Base-by-base conservation (phyloP, 2,113 vertebrate species). In the Callorhinus ursinus region DNA sequence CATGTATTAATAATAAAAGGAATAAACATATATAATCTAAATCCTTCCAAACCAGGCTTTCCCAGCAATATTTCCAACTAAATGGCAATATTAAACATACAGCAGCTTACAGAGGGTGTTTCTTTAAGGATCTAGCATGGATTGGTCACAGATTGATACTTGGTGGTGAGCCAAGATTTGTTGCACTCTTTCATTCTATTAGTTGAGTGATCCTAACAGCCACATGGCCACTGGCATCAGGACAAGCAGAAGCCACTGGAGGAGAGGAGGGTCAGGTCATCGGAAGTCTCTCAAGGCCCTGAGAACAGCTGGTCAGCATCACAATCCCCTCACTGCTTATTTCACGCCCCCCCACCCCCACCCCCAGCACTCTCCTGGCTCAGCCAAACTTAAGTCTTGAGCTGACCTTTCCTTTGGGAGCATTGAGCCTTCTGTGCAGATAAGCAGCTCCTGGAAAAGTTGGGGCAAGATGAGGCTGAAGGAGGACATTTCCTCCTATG, bases 301-400 rank as follows among this genome's bases (percentile, higher is more conserved):
- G 86, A 51, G 95, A 86, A 76, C 96, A 95, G 96, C 86, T 89
- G 85, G 63, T 53, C 49, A 71, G 87, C 57, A 65, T 85, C 88
- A 39, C 31, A 4, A 0, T 15, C 49, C 46, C 28, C 11, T 21
- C 53, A 14, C 6, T 49, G 59, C 77, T 49, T 10, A 26, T 24
- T 57, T 22, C 46, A 24, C 2, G 0, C 36, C 42, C 2, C 10
- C 2, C 49, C 18, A 0, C 36, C 14, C n/a, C 15, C 21, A 0
- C 65, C 28, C 36, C 59, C 16, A 16, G 77, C 57, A 51, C 63
- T 59, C 88, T 81, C 72, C 72, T 51, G 63, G 51, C 82, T 92
- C 74, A 67, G 67, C 39, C 80, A 22, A 4, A 22, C 8, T 55
- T 57, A 91, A 72, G 84, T 61, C 84, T 90, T 77, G 36, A 57